These are phyloP conservation scores for Silurus lanzhouensis DNA, from an alignment of 2,797 vertebrate species.

Conservation along the genomic window DNA sequence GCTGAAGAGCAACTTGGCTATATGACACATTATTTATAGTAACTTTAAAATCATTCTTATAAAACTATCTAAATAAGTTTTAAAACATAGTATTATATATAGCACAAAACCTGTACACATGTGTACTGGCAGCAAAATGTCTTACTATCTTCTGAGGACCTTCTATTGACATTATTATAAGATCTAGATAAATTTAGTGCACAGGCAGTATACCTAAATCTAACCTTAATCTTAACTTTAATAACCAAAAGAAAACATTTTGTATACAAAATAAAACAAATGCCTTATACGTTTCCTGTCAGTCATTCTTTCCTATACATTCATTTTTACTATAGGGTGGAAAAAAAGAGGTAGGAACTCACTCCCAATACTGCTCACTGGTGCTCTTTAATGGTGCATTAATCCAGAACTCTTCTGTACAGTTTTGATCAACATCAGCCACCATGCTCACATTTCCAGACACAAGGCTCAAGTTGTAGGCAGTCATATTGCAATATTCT, in stretches of 20 bases:
- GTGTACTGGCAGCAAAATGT: background rate
- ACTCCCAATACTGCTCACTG: constrained; percentile 97
- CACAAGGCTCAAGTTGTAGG: background rate
- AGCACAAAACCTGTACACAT: background rate
- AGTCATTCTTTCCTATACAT: background rate
- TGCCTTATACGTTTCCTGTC: background rate
- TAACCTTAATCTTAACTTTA: background rate
- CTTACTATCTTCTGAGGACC: background rate
- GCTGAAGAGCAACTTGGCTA: constrained; percentile 82
- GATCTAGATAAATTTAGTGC: background rate
- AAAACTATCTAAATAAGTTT: background rate
- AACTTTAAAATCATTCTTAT: background rate
- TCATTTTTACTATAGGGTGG: background rate
- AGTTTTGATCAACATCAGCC: constrained; percentile 70
- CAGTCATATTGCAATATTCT: constrained; percentile 74
- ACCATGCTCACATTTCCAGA: constrained; percentile 72
- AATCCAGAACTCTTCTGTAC: constrained; percentile 61
- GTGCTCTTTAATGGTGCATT: constrained; percentile 74
- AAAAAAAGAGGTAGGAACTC: constrained; percentile 64
- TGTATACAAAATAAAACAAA: background rate
- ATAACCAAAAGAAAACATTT: background rate
- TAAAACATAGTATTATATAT: too few relatives aligned
- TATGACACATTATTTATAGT: constrained; percentile 23
- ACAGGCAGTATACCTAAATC: background rate
- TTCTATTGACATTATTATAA: background rate